Base-by-base conservation (phyloP, 1,140 invertebrate species). In the Macrobrachium nipponense region DNA sequence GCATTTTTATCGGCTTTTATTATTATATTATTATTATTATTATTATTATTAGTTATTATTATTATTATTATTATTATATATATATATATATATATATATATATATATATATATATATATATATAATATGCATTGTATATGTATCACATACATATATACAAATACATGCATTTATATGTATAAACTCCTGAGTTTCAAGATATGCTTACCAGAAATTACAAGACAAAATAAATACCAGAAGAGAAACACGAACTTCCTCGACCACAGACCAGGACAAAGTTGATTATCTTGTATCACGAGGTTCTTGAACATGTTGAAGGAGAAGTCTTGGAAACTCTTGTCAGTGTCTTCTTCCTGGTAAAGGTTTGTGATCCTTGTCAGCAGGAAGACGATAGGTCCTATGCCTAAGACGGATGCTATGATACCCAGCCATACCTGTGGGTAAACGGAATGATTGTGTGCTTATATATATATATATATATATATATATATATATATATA, bases 71-170 rank as follows among this genome's bases (percentile, higher is more conserved):
- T n/a, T n/a, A n/a, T n/a, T 36, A 36, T 51, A 77, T 59, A 51
- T 36, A 44, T 77, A 77, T 51, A 59, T 59, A 77, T 51, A 77
- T 51, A 77, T 51, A 58, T 51, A 77, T 51, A 77, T 51, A 77
- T 51, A 44, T 51, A 14, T 58, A 12, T 51, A 77, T n/a, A 59
- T 51, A 77, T 20, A 59, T 51, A 77, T 51, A 59, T 18, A 60
- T 51, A 77, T 51, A 77, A 77, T 59, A 58, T n/a, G 60, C 20
- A 77, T n/a, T 5, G n/a, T 59, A 36, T 18, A 20, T 51, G 8
- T 51, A 7, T 7, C n/a, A 77, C n/a, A 77, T 51, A 77, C n/a
- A 5, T 51, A 77, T 51, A 77, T 51, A 77, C n/a, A 5, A 3
- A 77, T 51, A 77, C 17, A 58, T n/a, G 60, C 20, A 77, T n/a